Evolutionary conservation across 1,140 invertebrate species (phyloP).

Genomic region (Oryzaephilus surinamensis): DNA sequence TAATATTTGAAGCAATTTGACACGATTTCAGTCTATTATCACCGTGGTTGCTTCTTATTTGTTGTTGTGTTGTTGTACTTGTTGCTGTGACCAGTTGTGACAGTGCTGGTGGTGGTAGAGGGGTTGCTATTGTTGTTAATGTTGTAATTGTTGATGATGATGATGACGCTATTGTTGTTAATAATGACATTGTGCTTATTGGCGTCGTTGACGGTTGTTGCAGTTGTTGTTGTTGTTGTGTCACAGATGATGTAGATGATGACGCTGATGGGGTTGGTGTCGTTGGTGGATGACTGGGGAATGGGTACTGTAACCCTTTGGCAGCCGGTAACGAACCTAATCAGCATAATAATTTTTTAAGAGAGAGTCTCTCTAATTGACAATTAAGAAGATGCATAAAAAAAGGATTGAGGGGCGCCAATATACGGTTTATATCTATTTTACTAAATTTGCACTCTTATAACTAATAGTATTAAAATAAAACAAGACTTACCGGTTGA

Average conservation of each 20-base stretch:
- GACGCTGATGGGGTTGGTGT: slow-evolving; percentile 23
- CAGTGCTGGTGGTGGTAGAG: slow-evolving; percentile 11
- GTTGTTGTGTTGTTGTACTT: too few species aligned
- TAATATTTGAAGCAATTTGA: slow-evolving; percentile 28
- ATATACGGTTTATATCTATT: too few species aligned
- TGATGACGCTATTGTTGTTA: slow-evolving; percentile 3
- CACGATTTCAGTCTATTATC: slow-evolving; percentile 35
- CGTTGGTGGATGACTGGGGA: slow-evolving; percentile 62
- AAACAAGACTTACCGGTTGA: slow-evolving; percentile 10
- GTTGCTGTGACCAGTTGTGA: too few species aligned
- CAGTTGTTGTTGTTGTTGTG: slow-evolving; percentile 12
- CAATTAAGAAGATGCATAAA: too few species aligned
- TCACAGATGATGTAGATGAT: slow-evolving; percentile 23
- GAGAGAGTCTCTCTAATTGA: too few species aligned
- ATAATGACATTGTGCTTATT: background rate
- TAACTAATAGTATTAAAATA: too few species aligned
- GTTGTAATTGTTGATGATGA: slow-evolving; percentile 7
- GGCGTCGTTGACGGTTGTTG: slow-evolving; percentile 11
- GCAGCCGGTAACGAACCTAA: slow-evolving; percentile 33
- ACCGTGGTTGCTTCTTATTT: slow-evolving; percentile 22
- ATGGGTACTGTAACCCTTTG: slow-evolving; percentile 69
- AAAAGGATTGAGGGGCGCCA: too few species aligned
- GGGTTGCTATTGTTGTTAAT: slow-evolving; percentile 8
- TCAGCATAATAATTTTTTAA: too few species aligned
- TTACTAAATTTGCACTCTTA: too few species aligned